Percentiles rank a stretch among this genome's conserved stretches.
Conservation (phyloP, 2,113 vertebrate genomes). For the Petaurus breviceps region DNA sequence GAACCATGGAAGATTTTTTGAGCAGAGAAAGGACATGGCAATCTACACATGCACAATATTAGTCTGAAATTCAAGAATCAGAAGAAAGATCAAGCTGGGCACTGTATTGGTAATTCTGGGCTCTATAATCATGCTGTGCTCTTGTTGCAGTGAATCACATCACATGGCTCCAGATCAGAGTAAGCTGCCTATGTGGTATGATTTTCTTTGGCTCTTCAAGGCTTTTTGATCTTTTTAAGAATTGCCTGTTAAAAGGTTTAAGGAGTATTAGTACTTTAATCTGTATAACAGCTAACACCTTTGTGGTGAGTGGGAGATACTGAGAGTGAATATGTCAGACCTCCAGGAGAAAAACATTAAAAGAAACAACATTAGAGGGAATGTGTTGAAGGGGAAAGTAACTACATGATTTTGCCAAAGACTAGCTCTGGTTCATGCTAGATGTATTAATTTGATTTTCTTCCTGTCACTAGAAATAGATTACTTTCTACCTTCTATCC, state of each 20-base stretch:
- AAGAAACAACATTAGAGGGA: background rate
- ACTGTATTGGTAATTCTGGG: background rate
- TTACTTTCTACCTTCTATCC: background rate
- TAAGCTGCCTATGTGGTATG: background rate
- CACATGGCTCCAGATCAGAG: background rate
- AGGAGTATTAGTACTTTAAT: background rate
- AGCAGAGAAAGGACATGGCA: background rate
- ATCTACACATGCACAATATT: background rate
- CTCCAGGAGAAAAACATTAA: background rate
- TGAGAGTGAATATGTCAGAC: background rate
- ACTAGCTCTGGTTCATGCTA: background rate
- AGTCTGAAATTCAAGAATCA: background rate
- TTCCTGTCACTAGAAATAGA: background rate
- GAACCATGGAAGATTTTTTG: background rate
- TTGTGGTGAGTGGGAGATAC: background rate
- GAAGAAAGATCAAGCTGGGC: background rate
- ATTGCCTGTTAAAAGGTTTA: background rate
- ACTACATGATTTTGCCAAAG: background rate
- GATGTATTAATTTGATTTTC: constrained; percentile 21
- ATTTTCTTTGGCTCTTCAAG: background rate
- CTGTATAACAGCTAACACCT: background rate
- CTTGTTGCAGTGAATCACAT: background rate
- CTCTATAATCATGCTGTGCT: background rate
- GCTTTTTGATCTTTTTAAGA: constrained; percentile 6
- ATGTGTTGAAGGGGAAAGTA: background rate